A percentile compares a stretch with the other conserved stretches of the same genome.
phyloP scores from a whole-genome alignment of 2,113 vertebrate genomes.

The Scopus umbretta region DNA sequence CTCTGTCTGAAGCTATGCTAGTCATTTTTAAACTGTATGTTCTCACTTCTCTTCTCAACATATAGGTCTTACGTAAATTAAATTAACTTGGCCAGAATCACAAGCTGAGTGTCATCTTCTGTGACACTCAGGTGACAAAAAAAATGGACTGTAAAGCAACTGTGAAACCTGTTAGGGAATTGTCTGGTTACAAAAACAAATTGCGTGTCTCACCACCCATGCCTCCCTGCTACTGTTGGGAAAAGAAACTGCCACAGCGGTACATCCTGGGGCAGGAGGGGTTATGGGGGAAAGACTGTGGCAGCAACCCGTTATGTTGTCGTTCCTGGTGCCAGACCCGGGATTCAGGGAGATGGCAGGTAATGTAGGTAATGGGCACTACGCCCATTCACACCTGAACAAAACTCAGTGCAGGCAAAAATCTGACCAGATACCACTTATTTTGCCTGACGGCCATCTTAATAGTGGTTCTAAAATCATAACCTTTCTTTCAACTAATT shows the following conservation, averaged over 20 bases:
- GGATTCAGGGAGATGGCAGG: neutral
- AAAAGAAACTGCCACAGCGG: neutral
- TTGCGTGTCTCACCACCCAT: fast-evolving
- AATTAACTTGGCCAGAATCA: neutral
- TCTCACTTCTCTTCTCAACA: neutral
- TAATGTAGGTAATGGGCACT: neutral
- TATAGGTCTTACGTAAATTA: neutral
- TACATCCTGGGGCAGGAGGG: neutral
- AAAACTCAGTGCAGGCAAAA: neutral
- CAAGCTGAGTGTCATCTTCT: neutral
- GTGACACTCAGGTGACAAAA: neutral
- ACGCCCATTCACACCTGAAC: neutral
- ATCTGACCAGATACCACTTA: neutral
- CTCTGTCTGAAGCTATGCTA: neutral
- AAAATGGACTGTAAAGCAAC: neutral
- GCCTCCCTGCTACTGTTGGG: neutral
- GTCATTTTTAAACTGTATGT: neutral
- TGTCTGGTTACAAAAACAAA: neutral
- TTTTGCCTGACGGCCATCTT: neutral
- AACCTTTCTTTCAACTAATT: neutral
- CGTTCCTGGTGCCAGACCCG: neutral
- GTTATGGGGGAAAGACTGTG: too few species aligned
- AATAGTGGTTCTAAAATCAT: neutral
- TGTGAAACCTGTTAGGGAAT: neutral
- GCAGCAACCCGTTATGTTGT: fast-evolving